phyloP scores from a whole-genome alignment of 2,113 vertebrate species.

The Sphyrna mokarran region DNA sequence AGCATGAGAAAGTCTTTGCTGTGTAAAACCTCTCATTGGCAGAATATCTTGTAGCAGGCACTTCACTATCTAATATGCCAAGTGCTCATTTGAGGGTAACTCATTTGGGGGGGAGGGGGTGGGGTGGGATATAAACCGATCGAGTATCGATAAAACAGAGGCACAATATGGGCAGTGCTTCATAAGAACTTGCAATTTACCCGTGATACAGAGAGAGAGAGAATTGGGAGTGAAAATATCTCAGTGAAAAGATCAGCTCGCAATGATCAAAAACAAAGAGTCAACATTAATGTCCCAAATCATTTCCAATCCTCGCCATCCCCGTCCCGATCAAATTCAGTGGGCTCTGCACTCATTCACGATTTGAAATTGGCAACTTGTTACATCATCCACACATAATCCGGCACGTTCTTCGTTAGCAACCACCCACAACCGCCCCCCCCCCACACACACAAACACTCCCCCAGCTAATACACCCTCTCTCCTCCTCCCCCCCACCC shows the following conservation, averaged over 20 bases:
- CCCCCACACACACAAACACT: neutral
- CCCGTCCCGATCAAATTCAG: neutral
- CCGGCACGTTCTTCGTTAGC: neutral
- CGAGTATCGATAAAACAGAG: neutral
- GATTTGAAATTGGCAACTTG: neutral
- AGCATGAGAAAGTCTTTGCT: neutral
- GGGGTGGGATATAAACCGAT: neutral
- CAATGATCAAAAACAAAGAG: neutral
- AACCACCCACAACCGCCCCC: neutral
- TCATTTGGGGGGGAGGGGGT: no score
- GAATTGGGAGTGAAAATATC: neutral
- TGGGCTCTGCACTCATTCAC: neutral
- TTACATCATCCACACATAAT: neutral
- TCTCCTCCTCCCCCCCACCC: no score
- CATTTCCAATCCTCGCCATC: neutral
- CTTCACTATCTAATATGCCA: neutral
- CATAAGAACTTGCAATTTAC: neutral
- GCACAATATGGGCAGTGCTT: neutral
- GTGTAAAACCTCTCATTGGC: neutral
- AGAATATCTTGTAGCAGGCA: conserved; percentile 1
- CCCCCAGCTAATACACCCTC: no score
- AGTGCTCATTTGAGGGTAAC: neutral
- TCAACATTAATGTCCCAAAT: neutral
- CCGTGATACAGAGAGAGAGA: neutral
- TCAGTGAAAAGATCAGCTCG: no score